These are phyloP conservation scores for Epistrophe eligans DNA, from an alignment of 2,888 invertebrate species.

Conservation along the genomic window DNA sequence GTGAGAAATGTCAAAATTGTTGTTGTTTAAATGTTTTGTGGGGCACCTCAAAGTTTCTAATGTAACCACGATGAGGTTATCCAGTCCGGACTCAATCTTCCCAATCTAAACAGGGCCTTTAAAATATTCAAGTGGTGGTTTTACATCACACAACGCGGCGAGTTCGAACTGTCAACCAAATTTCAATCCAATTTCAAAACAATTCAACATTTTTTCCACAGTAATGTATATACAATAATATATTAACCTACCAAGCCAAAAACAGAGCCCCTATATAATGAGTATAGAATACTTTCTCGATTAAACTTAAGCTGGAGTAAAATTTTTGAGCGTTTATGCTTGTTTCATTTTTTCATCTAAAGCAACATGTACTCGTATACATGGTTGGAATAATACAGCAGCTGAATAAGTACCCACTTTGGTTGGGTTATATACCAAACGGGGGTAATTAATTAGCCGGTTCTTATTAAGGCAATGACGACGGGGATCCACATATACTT, in stretches of 20 bases:
- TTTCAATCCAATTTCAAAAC: too few relatives aligned
- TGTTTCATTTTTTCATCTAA: conserved; percentile 24
- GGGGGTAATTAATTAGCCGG: conserved; percentile 72
- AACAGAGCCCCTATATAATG: conserved; percentile 38
- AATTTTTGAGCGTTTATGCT: conserved; percentile 24
- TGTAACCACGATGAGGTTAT: too few relatives aligned
- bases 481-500: conserved; percentile 16
- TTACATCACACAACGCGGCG: too few relatives aligned
- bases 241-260: conserved; percentile 1
- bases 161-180: too few relatives aligned
- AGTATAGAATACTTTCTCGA: conserved; percentile 54
- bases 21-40: too few relatives aligned
- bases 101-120: too few relatives aligned
- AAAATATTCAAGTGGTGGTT: too few relatives aligned
- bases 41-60: too few relatives aligned
- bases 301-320: conserved; percentile 46
- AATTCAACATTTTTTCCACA: too few relatives aligned
- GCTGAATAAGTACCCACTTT: conserved; percentile 63
- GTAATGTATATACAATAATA: not conserved
- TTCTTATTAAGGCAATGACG: conserved; percentile 50
- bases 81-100: too few relatives aligned
- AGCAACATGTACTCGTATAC: conserved; percentile 50
- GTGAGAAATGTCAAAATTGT: too few relatives aligned
- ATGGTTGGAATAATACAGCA: conserved; percentile 70
- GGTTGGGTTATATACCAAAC: conserved; percentile 44